phyloP scores from a whole-genome alignment of 2,113 vertebrate genomes.

The Corvus moneduloides region DNA sequence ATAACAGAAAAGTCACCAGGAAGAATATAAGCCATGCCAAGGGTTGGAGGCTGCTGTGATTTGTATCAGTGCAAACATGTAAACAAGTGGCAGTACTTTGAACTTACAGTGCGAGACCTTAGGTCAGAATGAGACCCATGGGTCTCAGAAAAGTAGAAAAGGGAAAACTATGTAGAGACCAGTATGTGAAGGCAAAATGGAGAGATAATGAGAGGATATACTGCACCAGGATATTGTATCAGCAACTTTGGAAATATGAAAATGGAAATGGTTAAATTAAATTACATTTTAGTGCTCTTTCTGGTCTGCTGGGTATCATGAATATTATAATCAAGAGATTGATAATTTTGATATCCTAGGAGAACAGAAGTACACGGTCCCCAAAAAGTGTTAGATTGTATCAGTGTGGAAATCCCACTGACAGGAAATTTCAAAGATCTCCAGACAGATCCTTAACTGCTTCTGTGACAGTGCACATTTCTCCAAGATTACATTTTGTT shows the following conservation, averaged over 20 bases:
- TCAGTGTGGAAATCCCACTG: slow-evolving; percentile 66
- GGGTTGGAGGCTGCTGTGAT: not conserved
- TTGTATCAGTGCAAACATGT: not conserved
- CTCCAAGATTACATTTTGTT: not conserved
- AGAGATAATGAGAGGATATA: not conserved
- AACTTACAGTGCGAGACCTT: not conserved
- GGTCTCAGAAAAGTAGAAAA: not conserved
- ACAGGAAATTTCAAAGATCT: slow-evolving; percentile 58
- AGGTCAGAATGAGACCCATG: not conserved
- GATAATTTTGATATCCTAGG: slow-evolving; percentile 55
- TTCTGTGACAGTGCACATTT: not conserved
- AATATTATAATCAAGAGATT: slow-evolving; percentile 61
- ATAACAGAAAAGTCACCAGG: not conserved
- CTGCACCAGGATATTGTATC: not conserved
- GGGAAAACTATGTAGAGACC: not conserved
- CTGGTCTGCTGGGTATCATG: slow-evolving; percentile 28
- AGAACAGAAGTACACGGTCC: slow-evolving; percentile 28
- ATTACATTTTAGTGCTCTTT: not conserved
- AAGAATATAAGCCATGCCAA: not conserved
- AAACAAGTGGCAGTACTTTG: not conserved
- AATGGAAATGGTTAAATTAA: slow-evolving; percentile 29
- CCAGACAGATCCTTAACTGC: slow-evolving; percentile 61
- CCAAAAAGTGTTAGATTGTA: slow-evolving; percentile 51
- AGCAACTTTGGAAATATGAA: not conserved
- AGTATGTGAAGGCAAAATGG: not conserved